Percentiles rank a stretch among this genome's conserved stretches.
Evolutionary conservation across 2,888 invertebrate species (phyloP).

Genomic region (Physocephala rufipes): DNA sequence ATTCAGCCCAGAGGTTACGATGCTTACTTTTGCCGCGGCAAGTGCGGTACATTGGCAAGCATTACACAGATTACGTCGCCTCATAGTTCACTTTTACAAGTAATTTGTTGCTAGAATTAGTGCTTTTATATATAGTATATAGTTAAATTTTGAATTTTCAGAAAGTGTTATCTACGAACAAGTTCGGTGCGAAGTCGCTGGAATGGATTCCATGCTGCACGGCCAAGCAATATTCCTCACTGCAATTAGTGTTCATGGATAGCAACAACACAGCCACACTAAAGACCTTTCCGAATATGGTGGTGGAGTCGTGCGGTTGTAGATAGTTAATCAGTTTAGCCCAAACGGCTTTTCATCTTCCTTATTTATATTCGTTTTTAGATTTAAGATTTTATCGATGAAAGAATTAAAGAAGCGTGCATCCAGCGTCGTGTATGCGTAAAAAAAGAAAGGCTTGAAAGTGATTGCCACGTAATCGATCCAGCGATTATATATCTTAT

Average conservation of each 20-base stretch:
- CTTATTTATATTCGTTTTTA: no score
- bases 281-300: conserved; percentile 86
- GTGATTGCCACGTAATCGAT: no score
- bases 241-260: conserved; percentile 83
- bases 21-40: conserved; percentile 87
- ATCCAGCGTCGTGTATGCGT: no score
- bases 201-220: conserved; percentile 88
- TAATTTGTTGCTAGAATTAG: conserved; percentile 63
- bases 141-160: conserved; percentile 63
- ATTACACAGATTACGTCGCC: conserved; percentile 72
- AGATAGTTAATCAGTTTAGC: conserved; percentile 68
- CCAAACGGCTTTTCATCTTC: no score
- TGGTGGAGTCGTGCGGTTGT: conserved; percentile 90
- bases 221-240: conserved; percentile 81
- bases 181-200: conserved; percentile 66
- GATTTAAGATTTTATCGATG: no score
- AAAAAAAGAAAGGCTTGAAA: no score
- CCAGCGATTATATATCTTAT: no score
- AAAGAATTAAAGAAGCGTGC: no score
- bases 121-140: conserved; percentile 13
- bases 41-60: conserved; percentile 78
- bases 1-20: conserved; percentile 83
- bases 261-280: conserved; percentile 81
- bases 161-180: conserved; percentile 73
- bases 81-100: conserved; percentile 80